These are phyloP conservation scores for Drosophila lacteicornis DNA, from an alignment of 1,140 invertebrate species.

Conservation along the genomic window DNA sequence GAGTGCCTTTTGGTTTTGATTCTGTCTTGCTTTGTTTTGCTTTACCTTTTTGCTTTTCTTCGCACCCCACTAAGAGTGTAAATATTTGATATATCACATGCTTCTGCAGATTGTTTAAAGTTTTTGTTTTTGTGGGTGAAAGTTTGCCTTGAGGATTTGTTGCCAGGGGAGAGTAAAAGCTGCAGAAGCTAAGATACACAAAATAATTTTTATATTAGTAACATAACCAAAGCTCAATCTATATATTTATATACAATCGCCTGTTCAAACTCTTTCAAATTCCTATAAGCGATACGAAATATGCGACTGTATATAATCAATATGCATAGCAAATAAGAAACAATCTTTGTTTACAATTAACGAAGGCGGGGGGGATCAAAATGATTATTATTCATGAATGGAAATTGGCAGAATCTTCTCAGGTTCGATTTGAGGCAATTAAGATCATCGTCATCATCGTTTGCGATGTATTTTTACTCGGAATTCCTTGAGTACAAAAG, in stretches of 20 bases:
- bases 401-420: conserved; percentile 46
- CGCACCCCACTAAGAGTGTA: conserved; percentile 50
- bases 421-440: conserved; percentile 54
- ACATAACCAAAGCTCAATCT: too few species aligned
- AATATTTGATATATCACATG: conserved; percentile 66
- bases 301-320: conserved; percentile 60
- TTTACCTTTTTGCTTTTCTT: conserved; percentile 37
- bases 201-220: not conserved
- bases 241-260: conserved; percentile 7
- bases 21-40: conserved; percentile 19
- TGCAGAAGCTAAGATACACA: not conserved
- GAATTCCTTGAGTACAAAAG: not conserved
- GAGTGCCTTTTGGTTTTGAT: conserved; percentile 39
- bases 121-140: conserved; percentile 14
- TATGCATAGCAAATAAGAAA: conserved; percentile 56
- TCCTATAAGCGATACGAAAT: conserved; percentile 53
- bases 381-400: conserved; percentile 67
- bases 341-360: conserved; percentile 54
- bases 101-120: conserved; percentile 37
- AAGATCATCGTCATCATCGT: conserved; percentile 39
- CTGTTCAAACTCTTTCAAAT: conserved; percentile 63
- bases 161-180: conserved; percentile 12
- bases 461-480: conserved; percentile 11
- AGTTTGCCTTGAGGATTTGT: conserved; percentile 19
- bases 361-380: conserved; percentile 10